Evolutionary conservation across 2,113 vertebrate species (phyloP).

Genomic region (Megatriorchis doriae): DNA sequence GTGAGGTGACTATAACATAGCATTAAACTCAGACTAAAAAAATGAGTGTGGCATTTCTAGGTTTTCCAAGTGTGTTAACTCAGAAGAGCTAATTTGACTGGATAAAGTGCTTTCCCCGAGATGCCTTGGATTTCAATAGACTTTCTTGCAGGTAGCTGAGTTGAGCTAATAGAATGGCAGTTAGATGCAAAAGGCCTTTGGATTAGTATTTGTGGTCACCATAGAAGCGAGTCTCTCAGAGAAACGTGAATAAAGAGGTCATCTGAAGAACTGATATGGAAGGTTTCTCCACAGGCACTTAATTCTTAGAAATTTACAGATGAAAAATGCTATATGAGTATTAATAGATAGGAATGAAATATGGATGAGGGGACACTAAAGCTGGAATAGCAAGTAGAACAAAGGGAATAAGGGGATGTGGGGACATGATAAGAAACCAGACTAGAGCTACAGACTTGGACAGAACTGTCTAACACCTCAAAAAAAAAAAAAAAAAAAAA

Average conservation of each 20-base stretch:
- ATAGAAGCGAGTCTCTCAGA: neutral
- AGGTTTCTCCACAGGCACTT: slow-evolving; percentile 29
- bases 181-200: slow-evolving; percentile 5
- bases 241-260: slow-evolving; percentile 21
- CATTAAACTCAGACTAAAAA: slow-evolving; percentile 50
- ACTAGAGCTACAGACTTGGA: neutral
- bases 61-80: slow-evolving; percentile 35
- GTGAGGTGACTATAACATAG: slow-evolving; percentile 49
- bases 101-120: neutral
- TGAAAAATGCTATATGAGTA: slow-evolving; percentile 49
- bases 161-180: neutral
- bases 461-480: neutral
- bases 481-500: neutral
- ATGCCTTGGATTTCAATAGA: neutral
- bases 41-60: slow-evolving; percentile 51
- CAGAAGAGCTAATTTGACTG: slow-evolving; percentile 33
- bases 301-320: slow-evolving; percentile 58
- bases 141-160: neutral
- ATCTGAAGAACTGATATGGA: neutral
- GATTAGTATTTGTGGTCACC: slow-evolving; percentile 15
- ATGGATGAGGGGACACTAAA: slow-evolving; percentile 53
- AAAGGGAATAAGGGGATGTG: slow-evolving; percentile 13
- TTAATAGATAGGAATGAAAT: slow-evolving; percentile 59
- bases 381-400: slow-evolving; percentile 53
- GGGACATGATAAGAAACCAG: slow-evolving; percentile 14